Percentiles rank a stretch among this genome's conserved stretches.
Evolutionary conservation across 1,140 invertebrate genomes (phyloP).

Genomic region (Drosophila mojavensis): DNA sequence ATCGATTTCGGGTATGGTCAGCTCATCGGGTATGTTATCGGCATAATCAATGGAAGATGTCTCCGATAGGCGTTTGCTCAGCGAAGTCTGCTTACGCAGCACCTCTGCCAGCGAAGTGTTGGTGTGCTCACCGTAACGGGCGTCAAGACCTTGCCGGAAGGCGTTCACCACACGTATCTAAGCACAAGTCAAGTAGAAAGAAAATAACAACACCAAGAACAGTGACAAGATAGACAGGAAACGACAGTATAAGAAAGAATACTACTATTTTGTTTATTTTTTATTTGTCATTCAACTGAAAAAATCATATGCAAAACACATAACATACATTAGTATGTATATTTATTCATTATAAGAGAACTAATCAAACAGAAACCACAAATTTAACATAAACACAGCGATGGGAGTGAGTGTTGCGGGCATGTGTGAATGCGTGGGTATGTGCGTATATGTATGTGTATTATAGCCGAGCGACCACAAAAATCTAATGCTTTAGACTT

Average conservation of each 20-base stretch:
- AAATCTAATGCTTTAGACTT: neutral
- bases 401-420: neutral
- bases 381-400: slow-evolving; percentile 16
- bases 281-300: slow-evolving; percentile 38
- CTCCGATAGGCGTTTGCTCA: slow-evolving; percentile 95
- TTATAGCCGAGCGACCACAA: neutral
- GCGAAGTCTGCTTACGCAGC: slow-evolving; percentile 94
- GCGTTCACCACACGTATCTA: slow-evolving; percentile 99
- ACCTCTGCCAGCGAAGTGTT: slow-evolving; percentile 95
- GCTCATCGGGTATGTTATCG: slow-evolving; percentile 93
- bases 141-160: slow-evolving; percentile 98
- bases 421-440: too few relatives aligned
- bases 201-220: slow-evolving; percentile 71
- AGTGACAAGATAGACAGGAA: slow-evolving; percentile 64
- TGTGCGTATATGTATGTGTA: neutral
- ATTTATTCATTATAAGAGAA: neutral
- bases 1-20: slow-evolving; percentile 94
- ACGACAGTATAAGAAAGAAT: slow-evolving; percentile 53
- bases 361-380: neutral
- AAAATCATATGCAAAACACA: slow-evolving; percentile 32
- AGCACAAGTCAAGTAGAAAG: slow-evolving; percentile 52
- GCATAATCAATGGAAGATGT: slow-evolving; percentile 96
- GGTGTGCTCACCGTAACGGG: slow-evolving; percentile 95
- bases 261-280: slow-evolving; percentile 9
- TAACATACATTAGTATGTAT: slow-evolving; percentile 6